phyloP scores from a whole-genome alignment of 2,888 invertebrate species.

The Cybosia mesomella region DNA sequence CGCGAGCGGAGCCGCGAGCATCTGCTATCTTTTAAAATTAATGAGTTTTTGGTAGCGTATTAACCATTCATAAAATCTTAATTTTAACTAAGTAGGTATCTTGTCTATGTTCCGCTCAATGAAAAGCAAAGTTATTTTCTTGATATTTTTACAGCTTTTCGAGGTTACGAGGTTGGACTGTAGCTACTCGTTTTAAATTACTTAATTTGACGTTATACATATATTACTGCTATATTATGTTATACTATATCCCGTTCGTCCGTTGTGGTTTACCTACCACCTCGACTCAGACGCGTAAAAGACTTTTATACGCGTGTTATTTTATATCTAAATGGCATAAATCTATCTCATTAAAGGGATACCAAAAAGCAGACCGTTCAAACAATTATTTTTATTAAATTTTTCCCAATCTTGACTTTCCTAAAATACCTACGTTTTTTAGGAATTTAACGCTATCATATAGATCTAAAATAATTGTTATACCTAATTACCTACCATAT shows the following conservation, averaged over 20 bases:
- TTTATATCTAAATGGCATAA: background rate
- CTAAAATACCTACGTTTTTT: no score
- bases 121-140: slow-evolving; percentile 6
- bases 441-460: no score
- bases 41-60: background rate
- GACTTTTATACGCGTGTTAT: background rate
- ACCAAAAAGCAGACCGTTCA: background rate
- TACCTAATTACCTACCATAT: no score
- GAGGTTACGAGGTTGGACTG: background rate
- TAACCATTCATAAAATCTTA: slow-evolving; percentile 3
- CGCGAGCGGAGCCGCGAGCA: no score
- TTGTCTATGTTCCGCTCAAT: slow-evolving; percentile 1
- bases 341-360: background rate
- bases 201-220: slow-evolving; percentile 6
- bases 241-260: background rate
- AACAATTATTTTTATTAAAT: no score
- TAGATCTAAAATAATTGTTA: no score
- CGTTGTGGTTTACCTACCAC: slow-evolving; percentile 2
- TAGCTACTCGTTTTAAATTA: slow-evolving; percentile 3
- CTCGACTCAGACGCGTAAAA: background rate
- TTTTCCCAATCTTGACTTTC: no score
- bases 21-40: no score
- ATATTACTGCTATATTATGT: slow-evolving; percentile 3
- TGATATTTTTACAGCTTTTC: background rate
- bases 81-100: background rate